A percentile compares a stretch with the other conserved stretches of the same genome.
Evolutionary conservation across 1,140 invertebrate species (phyloP).

Genomic region (Caenorhabditis inopinata): DNA sequence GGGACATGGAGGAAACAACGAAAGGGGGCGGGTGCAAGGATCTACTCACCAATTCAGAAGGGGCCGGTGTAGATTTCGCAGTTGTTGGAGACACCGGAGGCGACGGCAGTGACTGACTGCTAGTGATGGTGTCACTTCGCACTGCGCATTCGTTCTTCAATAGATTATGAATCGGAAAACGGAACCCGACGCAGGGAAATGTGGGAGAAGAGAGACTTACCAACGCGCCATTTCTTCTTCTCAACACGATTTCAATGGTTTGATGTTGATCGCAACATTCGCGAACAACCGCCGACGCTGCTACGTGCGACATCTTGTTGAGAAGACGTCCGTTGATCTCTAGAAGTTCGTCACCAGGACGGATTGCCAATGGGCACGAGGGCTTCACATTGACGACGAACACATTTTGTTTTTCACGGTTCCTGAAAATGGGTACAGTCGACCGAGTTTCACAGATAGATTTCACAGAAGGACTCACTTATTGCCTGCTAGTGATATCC

Average conservation of each 20-base stretch:
- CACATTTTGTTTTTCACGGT: slow-evolving; percentile 89
- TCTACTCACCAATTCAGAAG: not conserved
- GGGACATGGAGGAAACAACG: not conserved
- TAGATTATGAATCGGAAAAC: not conserved
- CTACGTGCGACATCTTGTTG: slow-evolving; percentile 58
- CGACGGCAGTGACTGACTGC: not conserved
- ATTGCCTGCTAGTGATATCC: slow-evolving; percentile 83
- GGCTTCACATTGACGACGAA: slow-evolving; percentile 92
- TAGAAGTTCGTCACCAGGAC: slow-evolving; percentile 90
- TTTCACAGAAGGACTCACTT: slow-evolving; percentile 33
- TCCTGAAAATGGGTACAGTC: slow-evolving; percentile 73
- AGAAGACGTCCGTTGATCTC: slow-evolving; percentile 71
- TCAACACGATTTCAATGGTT: slow-evolving; percentile 55
- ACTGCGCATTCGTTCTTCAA: slow-evolving; percentile 19
- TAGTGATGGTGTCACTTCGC: slow-evolving; percentile 21
- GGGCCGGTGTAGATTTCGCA: not conserved
- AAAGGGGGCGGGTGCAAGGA: not conserved
- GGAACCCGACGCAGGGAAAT: too few species aligned
- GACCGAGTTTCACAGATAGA: not conserved
- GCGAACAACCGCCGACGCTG: slow-evolving; percentile 59
- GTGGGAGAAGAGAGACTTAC: slow-evolving; percentile 26
- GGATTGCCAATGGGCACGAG: slow-evolving; percentile 78
- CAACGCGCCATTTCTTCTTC: slow-evolving; percentile 46
- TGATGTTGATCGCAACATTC: slow-evolving; percentile 59
- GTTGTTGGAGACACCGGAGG: not conserved